phyloP scores from a whole-genome alignment of 2,888 invertebrate species.

The Kryphioiulus occultus region DNA sequence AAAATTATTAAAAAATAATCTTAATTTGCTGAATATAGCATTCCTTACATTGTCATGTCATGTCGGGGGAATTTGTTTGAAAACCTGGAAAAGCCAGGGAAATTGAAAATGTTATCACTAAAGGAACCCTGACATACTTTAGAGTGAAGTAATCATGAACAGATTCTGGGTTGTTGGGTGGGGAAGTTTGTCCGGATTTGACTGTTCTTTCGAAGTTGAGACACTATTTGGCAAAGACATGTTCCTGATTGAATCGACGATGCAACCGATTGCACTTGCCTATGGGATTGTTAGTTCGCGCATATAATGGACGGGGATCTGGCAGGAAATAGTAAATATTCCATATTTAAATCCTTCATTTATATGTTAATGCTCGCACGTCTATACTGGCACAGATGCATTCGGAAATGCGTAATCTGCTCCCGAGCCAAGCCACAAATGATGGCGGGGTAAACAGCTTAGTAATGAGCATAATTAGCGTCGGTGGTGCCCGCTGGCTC shows the following conservation, averaged over 20 bases:
- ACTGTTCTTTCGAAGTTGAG: too few relatives aligned
- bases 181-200: too few relatives aligned
- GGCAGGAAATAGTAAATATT: slow-evolving; percentile 28
- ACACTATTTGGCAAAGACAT: too few relatives aligned
- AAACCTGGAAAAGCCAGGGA: too few relatives aligned
- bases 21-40: too few relatives aligned
- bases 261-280: not conserved
- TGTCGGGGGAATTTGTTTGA: too few relatives aligned
- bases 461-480: slow-evolving; percentile 35
- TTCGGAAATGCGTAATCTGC: slow-evolving; percentile 13
- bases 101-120: too few relatives aligned
- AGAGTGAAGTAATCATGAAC: too few relatives aligned
- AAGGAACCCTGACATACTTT: too few relatives aligned
- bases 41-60: too few relatives aligned
- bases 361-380: not conserved
- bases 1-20: too few relatives aligned
- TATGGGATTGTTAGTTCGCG: not conserved
- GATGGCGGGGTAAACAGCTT: slow-evolving; percentile 21
- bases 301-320: not conserved
- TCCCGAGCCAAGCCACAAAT: slow-evolving; percentile 24
- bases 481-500: slow-evolving; percentile 28
- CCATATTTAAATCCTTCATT: slow-evolving; percentile 17
- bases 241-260: not conserved
- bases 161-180: too few relatives aligned
- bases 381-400: not conserved